Percentiles rank a stretch among this genome's conserved stretches.
Evolutionary conservation across 2,797 vertebrate species (phyloP).

Genomic region (Acanthiza pusilla): DNA sequence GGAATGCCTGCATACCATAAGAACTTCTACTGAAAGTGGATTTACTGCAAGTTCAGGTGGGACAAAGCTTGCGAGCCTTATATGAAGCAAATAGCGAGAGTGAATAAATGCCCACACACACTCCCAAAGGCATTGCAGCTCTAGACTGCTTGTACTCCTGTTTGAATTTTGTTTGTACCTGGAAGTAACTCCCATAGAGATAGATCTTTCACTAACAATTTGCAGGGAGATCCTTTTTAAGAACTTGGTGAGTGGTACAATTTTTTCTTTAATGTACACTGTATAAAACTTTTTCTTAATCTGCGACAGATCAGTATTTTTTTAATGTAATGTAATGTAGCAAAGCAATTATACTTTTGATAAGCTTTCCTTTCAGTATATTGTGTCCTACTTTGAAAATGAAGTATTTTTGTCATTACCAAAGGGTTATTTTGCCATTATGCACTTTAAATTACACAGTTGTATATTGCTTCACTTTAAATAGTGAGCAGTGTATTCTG

Average conservation of each 20-base stretch:
- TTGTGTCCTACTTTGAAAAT: not conserved
- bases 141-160: not conserved
- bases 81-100: not conserved
- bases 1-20: not conserved
- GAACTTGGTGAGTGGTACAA: not conserved
- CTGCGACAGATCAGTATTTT: not conserved
- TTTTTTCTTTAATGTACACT: not conserved
- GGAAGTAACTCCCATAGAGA: not conserved
- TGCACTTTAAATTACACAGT: not conserved
- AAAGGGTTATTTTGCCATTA: not conserved
- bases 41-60: not conserved
- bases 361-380: not conserved
- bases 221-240: not conserved
- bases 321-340: not conserved
- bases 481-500: not conserved
- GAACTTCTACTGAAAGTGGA: not conserved
- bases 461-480: not conserved
- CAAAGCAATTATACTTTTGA: not conserved
- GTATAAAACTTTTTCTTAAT: not conserved
- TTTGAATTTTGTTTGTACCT: not conserved
- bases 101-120: not conserved
- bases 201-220: not conserved
- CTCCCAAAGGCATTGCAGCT: not conserved
- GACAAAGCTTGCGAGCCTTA: not conserved
- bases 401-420: not conserved